Base-by-base conservation (phyloP, 1,140 invertebrate species). In the Bilobella aurantiaca region DNA sequence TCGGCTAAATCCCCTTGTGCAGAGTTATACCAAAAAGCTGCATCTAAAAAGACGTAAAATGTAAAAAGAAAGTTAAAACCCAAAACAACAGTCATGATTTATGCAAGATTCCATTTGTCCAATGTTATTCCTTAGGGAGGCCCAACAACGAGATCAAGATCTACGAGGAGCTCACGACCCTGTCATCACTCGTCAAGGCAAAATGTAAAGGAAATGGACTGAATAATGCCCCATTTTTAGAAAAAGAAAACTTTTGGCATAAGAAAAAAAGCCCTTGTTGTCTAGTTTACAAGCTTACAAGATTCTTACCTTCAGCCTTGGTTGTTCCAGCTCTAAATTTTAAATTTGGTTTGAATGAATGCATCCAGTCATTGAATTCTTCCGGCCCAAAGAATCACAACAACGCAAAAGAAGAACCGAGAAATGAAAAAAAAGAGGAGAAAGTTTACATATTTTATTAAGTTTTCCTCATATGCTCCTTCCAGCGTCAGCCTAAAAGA, bases 351-450 rank as follows among this genome's bases (percentile, higher is more conserved):
- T 64, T 65, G 58, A 69, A 69, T 32, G 56, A 59, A 46, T 69
- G 68, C 68, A 69, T 69, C 58, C 68, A 69, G 47, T 69, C 65
- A 62, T 66, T 65, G 57, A 61, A 66, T 57, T 69, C 67, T 57
- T 34, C 42, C n/a, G n/a, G n/a, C n/a, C n/a, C n/a, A n/a, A n/a
- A n/a, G n/a, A n/a, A n/a, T n/a, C n/a, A n/a, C n/a, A n/a, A n/a
- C 56, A 59, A 32, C 28, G 37, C 8, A 42, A 29, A 64, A 34
- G 2, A 37, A 27, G 30, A 61, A 49, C 12, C 47, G 21, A 65
- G 21, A 64, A 64, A 42, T 34, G 12, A 60, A 3, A 37, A n/a
- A n/a, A 21, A 60, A 3, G 8, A n/a, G 37, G 37, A 42, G 37
- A 42, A 42, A n/a, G 37, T 12, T 8, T 42, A n/a, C 8, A 42